Percentiles rank a stretch among this genome's conserved stretches.
phyloP scores from a whole-genome alignment of 2,113 vertebrate species.

The Alethe castanea region DNA sequence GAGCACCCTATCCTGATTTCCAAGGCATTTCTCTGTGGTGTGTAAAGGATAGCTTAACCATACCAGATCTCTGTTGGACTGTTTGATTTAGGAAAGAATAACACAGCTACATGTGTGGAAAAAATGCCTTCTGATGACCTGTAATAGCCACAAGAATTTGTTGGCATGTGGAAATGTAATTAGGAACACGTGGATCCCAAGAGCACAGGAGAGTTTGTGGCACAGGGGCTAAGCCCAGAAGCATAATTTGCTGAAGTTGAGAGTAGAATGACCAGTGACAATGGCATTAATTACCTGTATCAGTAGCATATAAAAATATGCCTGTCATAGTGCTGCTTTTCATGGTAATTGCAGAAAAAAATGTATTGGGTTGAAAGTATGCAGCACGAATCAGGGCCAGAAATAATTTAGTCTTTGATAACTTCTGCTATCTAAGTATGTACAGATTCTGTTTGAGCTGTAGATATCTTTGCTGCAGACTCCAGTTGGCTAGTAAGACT shows the following conservation, averaged over 20 bases:
- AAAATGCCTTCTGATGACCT: slow-evolving; percentile 9
- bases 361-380: background rate
- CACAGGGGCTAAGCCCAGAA: background rate
- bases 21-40: background rate
- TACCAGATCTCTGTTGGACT: background rate
- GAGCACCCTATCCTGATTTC: background rate
- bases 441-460: background rate
- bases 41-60: background rate
- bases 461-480: background rate
- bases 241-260: background rate
- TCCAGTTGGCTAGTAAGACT: background rate
- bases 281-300: background rate
- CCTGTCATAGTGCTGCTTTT: background rate
- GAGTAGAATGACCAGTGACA: background rate
- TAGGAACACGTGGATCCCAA: background rate
- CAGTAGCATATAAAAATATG: background rate
- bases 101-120: background rate
- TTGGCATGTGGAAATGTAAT: background rate
- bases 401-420: background rate
- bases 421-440: background rate
- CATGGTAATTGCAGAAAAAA: background rate
- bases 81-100: slow-evolving; percentile 19
- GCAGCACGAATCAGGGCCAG: background rate
- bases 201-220: background rate
- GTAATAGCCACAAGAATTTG: background rate